Conservation (phyloP, 2,888 invertebrate genomes). For the Cantharis rufa region DNA sequence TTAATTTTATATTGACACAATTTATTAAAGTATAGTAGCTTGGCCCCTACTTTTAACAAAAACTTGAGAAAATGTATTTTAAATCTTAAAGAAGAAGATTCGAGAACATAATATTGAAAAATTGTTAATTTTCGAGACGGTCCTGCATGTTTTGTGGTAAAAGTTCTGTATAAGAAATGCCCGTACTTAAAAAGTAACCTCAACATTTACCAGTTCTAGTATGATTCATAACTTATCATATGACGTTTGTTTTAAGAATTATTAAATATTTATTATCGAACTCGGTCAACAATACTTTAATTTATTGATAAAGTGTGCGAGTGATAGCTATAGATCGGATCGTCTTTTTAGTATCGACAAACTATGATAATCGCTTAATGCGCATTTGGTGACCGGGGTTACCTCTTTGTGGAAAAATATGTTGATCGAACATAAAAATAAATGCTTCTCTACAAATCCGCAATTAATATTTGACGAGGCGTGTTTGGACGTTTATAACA, state of each 20-base stretch:
- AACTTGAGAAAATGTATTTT: no score
- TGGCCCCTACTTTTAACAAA: no score
- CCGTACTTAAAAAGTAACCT: not conserved
- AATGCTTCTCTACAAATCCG: conserved; percentile 35
- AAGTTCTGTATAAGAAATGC: not conserved
- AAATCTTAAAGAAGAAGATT: no score
- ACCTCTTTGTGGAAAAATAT: conserved; percentile 12
- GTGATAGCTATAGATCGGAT: not conserved
- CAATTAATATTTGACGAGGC: conserved; percentile 52
- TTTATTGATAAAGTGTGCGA: not conserved
- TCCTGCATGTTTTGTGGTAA: not conserved
- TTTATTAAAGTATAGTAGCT: no score
- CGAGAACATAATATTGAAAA: no score
- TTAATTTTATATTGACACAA: no score
- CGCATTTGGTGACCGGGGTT: not conserved
- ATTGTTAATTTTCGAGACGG: not conserved
- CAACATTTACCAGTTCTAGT: not conserved
- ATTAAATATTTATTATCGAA: not conserved
- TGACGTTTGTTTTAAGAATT: not conserved
- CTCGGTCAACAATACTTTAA: not conserved
- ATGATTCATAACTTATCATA: not conserved
- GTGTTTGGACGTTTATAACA: conserved; percentile 52
- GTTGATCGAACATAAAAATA: conserved; percentile 35
- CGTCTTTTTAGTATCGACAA: not conserved
- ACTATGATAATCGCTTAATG: not conserved